phyloP scores from a whole-genome alignment of 2,888 invertebrate genomes.

The Drosophila stalkeri region DNA sequence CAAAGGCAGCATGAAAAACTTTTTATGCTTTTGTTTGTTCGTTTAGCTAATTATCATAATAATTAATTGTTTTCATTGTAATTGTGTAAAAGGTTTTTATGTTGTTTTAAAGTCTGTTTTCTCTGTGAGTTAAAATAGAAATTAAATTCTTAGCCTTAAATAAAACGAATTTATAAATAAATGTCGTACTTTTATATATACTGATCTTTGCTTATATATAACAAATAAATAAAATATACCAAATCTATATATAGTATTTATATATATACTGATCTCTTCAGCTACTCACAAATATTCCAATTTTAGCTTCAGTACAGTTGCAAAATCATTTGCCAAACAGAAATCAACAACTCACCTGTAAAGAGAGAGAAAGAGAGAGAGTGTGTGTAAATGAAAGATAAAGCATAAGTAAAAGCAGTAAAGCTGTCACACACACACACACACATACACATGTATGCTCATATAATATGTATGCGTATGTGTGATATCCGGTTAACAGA shows the following conservation, averaged over 20 bases:
- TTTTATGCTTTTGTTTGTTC: not conserved
- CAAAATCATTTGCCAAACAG: not conserved
- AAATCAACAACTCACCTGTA: conserved; percentile 59
- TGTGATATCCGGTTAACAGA: conserved; percentile 61
- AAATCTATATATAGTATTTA: not conserved
- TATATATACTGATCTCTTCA: not conserved
- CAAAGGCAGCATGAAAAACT: not conserved
- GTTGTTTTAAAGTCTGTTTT: not conserved
- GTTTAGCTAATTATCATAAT: not conserved
- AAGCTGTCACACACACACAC: not conserved
- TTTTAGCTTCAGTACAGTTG: not conserved
- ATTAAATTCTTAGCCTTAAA: not conserved
- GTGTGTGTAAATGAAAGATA: conserved; percentile 3
- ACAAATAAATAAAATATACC: not conserved
- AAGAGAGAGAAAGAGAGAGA: conserved; percentile 18
- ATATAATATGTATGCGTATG: conserved; percentile 19
- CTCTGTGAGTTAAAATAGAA: not conserved
- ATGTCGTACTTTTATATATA: no score
- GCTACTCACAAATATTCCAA: conserved; percentile 3
- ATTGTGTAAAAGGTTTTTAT: not conserved
- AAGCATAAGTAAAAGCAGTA: conserved; percentile 15
- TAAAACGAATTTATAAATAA: not conserved
- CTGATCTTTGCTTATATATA: not conserved
- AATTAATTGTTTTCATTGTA: not conserved
- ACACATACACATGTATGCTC: not conserved